A percentile compares a stretch with the other conserved stretches of the same genome.
Evolutionary conservation across 2,113 vertebrate species (phyloP).

Genomic region (Callipepla squamata): DNA sequence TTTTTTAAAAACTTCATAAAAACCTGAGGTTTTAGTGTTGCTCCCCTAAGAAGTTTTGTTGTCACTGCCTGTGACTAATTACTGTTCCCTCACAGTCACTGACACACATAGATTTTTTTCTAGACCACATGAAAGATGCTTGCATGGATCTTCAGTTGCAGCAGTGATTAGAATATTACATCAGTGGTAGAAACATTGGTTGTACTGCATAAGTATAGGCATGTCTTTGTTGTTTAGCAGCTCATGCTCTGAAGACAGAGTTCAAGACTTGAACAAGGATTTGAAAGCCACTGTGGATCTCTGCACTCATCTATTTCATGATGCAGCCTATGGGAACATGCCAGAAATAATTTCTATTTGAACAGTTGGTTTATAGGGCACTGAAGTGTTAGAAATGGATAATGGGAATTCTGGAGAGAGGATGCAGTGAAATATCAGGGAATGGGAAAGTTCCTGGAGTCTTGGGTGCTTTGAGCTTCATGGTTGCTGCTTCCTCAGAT

Average conservation of each 20-base stretch:
- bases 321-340: background rate
- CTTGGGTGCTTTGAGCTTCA: background rate
- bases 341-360: background rate
- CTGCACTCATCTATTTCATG: background rate
- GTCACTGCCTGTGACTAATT: background rate
- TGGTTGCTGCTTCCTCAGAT: background rate
- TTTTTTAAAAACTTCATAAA: background rate
- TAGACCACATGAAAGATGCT: background rate
- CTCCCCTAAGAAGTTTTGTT: background rate
- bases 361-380: background rate
- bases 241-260: background rate
- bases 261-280: background rate
- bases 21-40: background rate
- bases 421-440: background rate
- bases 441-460: background rate
- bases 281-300: background rate
- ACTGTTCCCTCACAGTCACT: background rate
- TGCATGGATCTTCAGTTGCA: background rate
- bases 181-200: background rate
- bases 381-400: background rate
- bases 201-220: rapidly evolving
- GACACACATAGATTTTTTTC: background rate
- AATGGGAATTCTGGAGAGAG: background rate
- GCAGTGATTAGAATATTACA: background rate
- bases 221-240: background rate